Percentiles rank a stretch among this genome's conserved stretches.
These are phyloP conservation scores for Chiroxiphia lanceolata DNA, from an alignment of 2,797 vertebrate genomes.

Conservation along the genomic window DNA sequence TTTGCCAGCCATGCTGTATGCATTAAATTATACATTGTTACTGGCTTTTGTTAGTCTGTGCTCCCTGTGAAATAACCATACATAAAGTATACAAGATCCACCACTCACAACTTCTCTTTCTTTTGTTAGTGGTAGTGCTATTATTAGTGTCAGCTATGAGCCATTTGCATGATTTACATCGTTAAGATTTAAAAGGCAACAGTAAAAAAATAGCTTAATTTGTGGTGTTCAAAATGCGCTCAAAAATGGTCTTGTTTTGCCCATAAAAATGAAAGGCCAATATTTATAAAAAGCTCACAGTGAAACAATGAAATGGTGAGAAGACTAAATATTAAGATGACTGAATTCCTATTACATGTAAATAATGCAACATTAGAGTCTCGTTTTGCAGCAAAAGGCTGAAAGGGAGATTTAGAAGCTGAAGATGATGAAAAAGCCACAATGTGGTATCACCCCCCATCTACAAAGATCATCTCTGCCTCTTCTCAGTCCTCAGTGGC, in stretches of 20 bases:
- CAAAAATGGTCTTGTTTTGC: neutral
- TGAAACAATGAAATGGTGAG: constrained; percentile 2
- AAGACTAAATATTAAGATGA: neutral
- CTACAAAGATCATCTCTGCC: neutral
- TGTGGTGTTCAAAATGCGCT: neutral
- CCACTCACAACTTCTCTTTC: neutral
- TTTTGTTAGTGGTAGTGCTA: neutral
- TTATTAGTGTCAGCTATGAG: neutral
- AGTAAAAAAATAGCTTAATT: constrained; percentile 16
- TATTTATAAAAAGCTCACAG: neutral
- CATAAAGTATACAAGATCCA: neutral
- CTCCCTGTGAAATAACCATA: neutral
- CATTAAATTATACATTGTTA: neutral
- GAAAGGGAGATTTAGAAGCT: neutral
- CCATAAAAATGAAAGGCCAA: neutral
- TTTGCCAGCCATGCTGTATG: neutral
- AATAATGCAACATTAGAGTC: constrained; percentile 25
- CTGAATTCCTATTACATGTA: neutral
- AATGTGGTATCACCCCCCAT: neutral
- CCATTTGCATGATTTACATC: neutral
- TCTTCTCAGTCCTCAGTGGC: neutral
- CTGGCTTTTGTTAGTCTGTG: neutral
- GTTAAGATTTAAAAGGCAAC: constrained; percentile 9
- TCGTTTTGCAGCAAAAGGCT: neutral
- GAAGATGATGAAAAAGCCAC: neutral